Conservation (phyloP, 2,113 vertebrate genomes). For the Perognathus longimembris region DNA sequence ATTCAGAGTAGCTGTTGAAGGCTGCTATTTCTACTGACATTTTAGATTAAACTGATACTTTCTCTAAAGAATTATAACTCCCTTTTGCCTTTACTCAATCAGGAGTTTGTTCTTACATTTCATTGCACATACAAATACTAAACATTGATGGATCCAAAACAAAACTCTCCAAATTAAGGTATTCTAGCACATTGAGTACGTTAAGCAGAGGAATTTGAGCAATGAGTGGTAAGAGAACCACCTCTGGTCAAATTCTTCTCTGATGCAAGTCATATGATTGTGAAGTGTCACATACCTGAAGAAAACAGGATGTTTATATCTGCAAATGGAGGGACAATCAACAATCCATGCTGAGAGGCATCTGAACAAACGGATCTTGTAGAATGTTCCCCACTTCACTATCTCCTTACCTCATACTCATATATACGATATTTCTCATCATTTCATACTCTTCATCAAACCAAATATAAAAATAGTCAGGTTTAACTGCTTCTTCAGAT, state of each 20-base stretch:
- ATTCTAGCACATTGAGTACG: background rate
- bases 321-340: background rate
- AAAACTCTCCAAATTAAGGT: background rate
- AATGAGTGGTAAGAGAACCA: background rate
- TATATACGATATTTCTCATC: background rate
- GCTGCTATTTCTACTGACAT: background rate
- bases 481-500: background rate
- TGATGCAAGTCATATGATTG: background rate
- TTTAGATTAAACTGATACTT: constrained; percentile 34
- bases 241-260: background rate
- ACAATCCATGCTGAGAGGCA: background rate
- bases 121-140: constrained; percentile 4
- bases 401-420: background rate
- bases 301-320: background rate
- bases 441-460: background rate
- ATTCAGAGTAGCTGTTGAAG: background rate
- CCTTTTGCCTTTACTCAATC: background rate
- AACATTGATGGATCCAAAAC: background rate
- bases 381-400: background rate
- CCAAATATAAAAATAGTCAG: background rate
- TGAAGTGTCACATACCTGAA: background rate
- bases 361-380: background rate
- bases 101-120: constrained; percentile 4
- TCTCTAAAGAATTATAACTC: constrained; percentile 33
- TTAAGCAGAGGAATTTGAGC: background rate